A percentile compares a stretch with the other conserved stretches of the same genome.
These are phyloP conservation scores for Labeo rohita DNA, from an alignment of 2,113 vertebrate genomes.

Conservation along the genomic window DNA sequence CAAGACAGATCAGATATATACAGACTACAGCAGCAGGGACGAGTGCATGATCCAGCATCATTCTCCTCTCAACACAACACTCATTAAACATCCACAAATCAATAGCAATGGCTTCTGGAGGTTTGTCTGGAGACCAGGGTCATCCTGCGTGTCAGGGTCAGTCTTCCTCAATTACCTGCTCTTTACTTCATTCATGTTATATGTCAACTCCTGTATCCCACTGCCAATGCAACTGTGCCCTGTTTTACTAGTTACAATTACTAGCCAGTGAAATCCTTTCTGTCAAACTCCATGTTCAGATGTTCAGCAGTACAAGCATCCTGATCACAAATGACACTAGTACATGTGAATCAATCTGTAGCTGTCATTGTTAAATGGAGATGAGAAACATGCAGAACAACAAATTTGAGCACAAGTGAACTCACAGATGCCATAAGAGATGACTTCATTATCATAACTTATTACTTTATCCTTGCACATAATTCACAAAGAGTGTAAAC, in stretches of 20 bases:
- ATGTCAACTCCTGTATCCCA: background rate
- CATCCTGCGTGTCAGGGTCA: background rate
- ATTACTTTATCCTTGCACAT: background rate
- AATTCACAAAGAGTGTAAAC: background rate
- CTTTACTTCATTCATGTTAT: background rate
- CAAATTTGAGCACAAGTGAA: slow-evolving; percentile 3
- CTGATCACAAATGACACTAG: slow-evolving; percentile 72
- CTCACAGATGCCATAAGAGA: too few species aligned
- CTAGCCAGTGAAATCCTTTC: background rate
- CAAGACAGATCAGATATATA: slow-evolving; percentile 11
- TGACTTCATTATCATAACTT: slow-evolving; percentile 13
- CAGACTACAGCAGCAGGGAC: slow-evolving; percentile 27
- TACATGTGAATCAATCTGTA: slow-evolving; percentile 70
- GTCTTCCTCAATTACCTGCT: slow-evolving; percentile 7
- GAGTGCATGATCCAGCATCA: slow-evolving; percentile 40
- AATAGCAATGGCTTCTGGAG: slow-evolving; percentile 20
- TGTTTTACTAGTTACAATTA: background rate
- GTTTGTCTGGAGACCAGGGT: slow-evolving; percentile 34
- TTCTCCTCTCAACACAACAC: slow-evolving; percentile 23
- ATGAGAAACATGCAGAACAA: background rate
- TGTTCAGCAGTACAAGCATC: background rate
- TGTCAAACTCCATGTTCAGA: background rate
- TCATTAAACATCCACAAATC: slow-evolving; percentile 49
- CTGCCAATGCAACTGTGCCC: background rate
- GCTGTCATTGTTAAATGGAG: background rate